phyloP scores from a whole-genome alignment of 2,797 vertebrate genomes.

The Halcyon leucocephala region DNA sequence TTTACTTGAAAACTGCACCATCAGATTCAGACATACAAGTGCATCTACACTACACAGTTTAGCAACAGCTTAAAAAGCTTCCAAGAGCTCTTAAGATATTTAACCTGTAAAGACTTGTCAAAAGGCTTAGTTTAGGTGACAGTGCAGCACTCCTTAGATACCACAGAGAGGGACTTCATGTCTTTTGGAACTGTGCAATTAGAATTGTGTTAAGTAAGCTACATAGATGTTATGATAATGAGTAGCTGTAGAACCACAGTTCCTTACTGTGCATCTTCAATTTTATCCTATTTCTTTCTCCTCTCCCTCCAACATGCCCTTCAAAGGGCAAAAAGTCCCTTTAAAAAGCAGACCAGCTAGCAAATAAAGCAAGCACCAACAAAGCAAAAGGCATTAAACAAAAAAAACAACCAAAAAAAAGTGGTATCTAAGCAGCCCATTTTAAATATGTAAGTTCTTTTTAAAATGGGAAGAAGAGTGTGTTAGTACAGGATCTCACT shows the following conservation, averaged over 20 bases:
- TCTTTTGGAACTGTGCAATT: not conserved
- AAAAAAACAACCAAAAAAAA: not conserved
- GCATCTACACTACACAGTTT: not conserved
- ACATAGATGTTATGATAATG: not conserved
- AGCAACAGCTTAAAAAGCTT: not conserved
- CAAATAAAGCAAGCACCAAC: not conserved
- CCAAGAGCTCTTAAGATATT: not conserved
- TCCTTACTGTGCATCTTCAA: not conserved
- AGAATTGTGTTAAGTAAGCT: not conserved
- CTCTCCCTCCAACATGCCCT: not conserved
- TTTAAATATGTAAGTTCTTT: not conserved
- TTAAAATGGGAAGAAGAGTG: not conserved
- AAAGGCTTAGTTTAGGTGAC: not conserved
- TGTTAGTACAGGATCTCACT: not conserved
- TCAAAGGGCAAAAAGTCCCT: not conserved
- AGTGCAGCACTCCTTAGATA: not conserved
- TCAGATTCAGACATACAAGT: not conserved
- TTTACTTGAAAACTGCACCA: not conserved
- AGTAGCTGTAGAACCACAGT: not conserved
- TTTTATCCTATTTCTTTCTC: not conserved
- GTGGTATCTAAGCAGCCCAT: not conserved
- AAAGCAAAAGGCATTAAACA: not conserved
- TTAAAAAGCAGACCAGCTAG: not conserved
- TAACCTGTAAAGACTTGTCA: not conserved
- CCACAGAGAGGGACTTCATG: not conserved